Evolutionary conservation across 1,140 invertebrate genomes (phyloP), one percentile per base, ranked within the genome.

Genomic region (Drosophila teissieri): DNA sequence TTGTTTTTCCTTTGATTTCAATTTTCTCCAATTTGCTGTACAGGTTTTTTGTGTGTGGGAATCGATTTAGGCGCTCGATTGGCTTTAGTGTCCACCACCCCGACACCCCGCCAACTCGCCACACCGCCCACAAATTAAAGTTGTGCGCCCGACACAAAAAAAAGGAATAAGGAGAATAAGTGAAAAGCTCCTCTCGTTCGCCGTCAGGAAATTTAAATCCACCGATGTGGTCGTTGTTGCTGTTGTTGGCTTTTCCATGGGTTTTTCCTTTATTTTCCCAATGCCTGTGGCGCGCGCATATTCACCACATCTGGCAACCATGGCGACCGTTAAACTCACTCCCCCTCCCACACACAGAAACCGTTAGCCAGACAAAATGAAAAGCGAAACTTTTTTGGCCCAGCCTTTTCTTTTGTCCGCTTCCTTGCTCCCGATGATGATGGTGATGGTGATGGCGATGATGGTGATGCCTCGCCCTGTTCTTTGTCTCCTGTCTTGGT

Each of bases 351-450:
- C 42, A n/a, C n/a, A 42, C 5, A 42, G 40, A 55, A 42, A 76
- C 80, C 76, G 80, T 83, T 83, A 80, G 56, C 80, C 69, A 64
- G 69, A 55, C 55, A 75, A 75, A 73, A 84, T 84, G 77, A 85
- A 84, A 84, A 84, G 81, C 81, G 81, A 84, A 84, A 84, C 81
- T 80, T 84, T 84, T 31, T 84, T 54, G 57, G 58, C 44, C 42
- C 55, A 46, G 51, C 54, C 57, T 76, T 80, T 65, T 54, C 60
- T 64, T 53, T 74, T 62, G 51, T 74, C 67, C 31, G 51, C 42
- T 68, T 78, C 56, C 48, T 68, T 83, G 40, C 39, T 19, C 4
- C 42, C 11, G 10, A 45, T 45, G 37, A 14, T 39, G 40, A 42
- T 19, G 7, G 3, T 8, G 14, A 17, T 17, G 40, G 2, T 10